A percentile compares a stretch with the other conserved stretches of the same genome.
Conservation (phyloP, 2,113 vertebrate genomes). For the Acrocephalus kingi region DNA sequence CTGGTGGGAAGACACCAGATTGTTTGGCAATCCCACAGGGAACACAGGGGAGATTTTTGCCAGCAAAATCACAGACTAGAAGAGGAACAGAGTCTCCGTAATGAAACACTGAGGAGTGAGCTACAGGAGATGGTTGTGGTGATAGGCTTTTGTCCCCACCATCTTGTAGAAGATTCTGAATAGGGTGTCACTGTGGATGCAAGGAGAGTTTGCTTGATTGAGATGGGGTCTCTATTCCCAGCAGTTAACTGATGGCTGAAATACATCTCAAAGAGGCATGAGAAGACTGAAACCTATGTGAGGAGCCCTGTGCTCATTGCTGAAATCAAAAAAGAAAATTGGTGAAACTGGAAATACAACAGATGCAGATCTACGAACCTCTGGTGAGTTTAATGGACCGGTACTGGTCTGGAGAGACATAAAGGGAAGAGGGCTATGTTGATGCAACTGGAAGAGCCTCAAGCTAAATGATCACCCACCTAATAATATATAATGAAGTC, state of each 20-base stretch:
- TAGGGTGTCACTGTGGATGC: not conserved
- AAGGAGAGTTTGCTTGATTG: not conserved
- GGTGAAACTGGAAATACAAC: not conserved
- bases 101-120: not conserved
- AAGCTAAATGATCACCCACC: not conserved
- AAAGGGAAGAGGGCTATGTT: not conserved
- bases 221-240: not conserved
- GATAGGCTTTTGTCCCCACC: not conserved
- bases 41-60: not conserved
- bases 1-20: not conserved
- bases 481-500: not conserved
- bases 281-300: not conserved
- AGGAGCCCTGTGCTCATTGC: accelerated
- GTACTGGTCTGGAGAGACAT: not conserved
- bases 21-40: not conserved
- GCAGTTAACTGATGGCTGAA: not conserved
- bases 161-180: not conserved
- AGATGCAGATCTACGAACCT: not conserved
- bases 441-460: not conserved
- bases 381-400: not conserved
- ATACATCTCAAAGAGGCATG: not conserved
- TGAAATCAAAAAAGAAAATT: not conserved
- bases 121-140: not conserved
- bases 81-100: not conserved
- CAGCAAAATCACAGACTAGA: not conserved